Base-by-base conservation (phyloP, 2,113 vertebrate genomes). In the Rhodinocichla rosea region DNA sequence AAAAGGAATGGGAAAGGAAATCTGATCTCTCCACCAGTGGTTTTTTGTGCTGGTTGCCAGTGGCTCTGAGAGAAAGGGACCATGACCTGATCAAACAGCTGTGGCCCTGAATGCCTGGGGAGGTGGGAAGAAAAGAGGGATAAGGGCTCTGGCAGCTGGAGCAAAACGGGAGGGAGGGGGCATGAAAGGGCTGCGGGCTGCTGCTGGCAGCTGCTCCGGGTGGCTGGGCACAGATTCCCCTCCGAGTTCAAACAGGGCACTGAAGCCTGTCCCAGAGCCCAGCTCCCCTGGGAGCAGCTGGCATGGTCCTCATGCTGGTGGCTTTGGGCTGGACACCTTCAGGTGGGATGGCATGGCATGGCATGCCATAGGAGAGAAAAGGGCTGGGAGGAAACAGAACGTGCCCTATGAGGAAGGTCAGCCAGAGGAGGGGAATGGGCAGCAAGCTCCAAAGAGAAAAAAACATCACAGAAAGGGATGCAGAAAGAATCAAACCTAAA, bases 211-310 rank as follows among this genome's bases (percentile, higher is more conserved):
- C 97, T 96, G 97, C 97, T 97, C 89, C 6, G 9, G 71, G 40
- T 94, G 95, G 67, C 47, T 78, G 70, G 77, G 55, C 80, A 83
- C 74, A 68, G 73, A 86, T 83, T 10, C 10, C 27, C 44, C 53
- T 4, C 1, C 0, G 4, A 93, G 91, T 97, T 98, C 98, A 98
- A 98, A 98, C 97, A 91, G 79, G 92, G 69, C 94, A 95, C 94
- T 62, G 84, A 97, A 97, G 97, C 98, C 97, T 97, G 96, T 97
- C 97, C 95, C 97, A 83, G 96, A 97, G 97, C 96, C 97, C 89
- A 89, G 91, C 73, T 96, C 96, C 55, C 77, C 52, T 82, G 63
- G 84, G 82, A 77, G n/a, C 40, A 81, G 91, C 95, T 96, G 95
- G 97, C 91, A 56, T 91, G 83, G 95, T 96, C 95, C 95, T 96